Conservation (phyloP, 1,140 invertebrate genomes). For the Calliphora vicina region DNA sequence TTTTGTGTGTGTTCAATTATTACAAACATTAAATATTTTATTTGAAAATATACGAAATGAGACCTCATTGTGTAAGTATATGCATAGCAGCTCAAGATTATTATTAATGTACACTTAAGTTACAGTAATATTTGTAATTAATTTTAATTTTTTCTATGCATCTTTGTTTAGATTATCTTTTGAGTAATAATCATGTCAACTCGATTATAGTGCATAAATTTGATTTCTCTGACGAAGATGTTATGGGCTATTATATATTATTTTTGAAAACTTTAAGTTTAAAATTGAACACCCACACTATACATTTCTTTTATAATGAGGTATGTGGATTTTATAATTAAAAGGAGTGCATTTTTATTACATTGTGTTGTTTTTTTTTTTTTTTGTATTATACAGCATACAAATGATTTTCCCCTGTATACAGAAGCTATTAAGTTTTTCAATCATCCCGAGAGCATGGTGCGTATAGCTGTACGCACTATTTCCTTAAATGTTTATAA, state of each 20-base stretch:
- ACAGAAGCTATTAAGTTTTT: constrained; percentile 99
- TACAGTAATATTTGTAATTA: no score
- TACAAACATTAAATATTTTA: constrained; percentile 98
- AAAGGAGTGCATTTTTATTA: neutral
- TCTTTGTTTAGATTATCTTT: constrained; percentile 90
- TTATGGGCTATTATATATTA: constrained; percentile 99
- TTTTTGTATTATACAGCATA: constrained; percentile 81
- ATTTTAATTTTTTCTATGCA: neutral
- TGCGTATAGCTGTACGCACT: constrained; percentile 96
- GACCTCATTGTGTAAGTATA: constrained; percentile 94
- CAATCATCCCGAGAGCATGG: constrained; percentile 98
- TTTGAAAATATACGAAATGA: constrained; percentile 99
- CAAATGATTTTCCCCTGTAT: constrained; percentile 98
- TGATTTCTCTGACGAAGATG: constrained; percentile 99
- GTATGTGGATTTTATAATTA: constrained; percentile 33
- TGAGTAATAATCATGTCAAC: constrained; percentile 99
- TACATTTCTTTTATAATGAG: constrained; percentile 99
- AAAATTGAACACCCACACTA: constrained; percentile 98
- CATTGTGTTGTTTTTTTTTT: constrained; percentile 69
- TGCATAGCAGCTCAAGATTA: neutral
- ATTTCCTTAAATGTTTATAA: constrained; percentile 96
- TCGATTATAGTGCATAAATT: constrained; percentile 99
- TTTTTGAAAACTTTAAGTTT: constrained; percentile 98
- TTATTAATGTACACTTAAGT: no score
- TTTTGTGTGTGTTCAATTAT: constrained; percentile 96